Evolutionary conservation across 2,797 vertebrate genomes (phyloP).

Genomic region (Phrynocephalus guinanensis): DNA sequence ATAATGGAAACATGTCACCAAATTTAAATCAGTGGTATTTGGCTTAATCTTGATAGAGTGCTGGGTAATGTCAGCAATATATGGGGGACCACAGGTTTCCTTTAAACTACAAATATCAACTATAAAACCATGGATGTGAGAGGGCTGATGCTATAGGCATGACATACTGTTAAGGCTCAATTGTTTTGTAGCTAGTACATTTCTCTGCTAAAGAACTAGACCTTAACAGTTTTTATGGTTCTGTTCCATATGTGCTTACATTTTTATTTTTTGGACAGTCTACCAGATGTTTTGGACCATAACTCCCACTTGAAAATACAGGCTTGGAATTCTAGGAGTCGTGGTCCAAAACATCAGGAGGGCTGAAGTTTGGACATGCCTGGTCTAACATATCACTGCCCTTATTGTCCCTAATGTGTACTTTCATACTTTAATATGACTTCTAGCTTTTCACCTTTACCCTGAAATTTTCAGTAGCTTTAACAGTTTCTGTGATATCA

Average conservation of each 20-base stretch:
- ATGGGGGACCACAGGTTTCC: neutral
- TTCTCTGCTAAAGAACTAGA: neutral
- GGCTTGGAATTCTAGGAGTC: too few relatives aligned
- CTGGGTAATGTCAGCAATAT: neutral
- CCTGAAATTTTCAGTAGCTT: neutral
- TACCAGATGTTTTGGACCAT: too few relatives aligned
- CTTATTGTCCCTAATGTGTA: neutral
- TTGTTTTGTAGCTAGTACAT: neutral
- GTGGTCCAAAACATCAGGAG: too few relatives aligned
- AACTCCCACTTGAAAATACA: too few relatives aligned
- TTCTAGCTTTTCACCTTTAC: neutral
- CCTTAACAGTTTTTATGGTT: neutral
- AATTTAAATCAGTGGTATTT: neutral
- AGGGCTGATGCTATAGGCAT: neutral
- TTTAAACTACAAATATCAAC: neutral
- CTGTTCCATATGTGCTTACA: rapidly evolving
- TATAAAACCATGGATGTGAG: neutral
- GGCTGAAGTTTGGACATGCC: too few relatives aligned
- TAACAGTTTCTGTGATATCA: neutral
- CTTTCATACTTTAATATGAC: neutral
- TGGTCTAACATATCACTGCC: neutral
- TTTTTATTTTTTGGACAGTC: neutral
- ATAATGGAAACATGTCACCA: neutral
- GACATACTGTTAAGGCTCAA: neutral
- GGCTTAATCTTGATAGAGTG: neutral